A percentile compares a stretch with the other conserved stretches of the same genome.
phyloP scores from a whole-genome alignment of 2,888 invertebrate genomes.

The Xanthia icteritia region DNA sequence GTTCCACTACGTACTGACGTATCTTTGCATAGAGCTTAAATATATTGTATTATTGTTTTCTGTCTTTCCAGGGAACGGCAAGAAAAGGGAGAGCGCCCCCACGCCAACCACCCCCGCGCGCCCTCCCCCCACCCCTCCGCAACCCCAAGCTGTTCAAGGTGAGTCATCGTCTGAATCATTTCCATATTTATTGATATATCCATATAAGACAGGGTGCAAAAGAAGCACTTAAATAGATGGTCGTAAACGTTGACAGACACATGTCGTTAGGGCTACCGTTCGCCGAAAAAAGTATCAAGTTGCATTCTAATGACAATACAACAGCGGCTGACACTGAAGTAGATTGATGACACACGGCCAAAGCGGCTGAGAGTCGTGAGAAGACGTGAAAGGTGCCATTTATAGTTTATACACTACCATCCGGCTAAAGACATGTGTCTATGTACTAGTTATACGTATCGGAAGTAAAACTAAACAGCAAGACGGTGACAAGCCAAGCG shows the following conservation, averaged over 20 bases:
- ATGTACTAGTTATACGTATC: slow-evolving; percentile 42
- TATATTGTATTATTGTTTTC: slow-evolving; percentile 48
- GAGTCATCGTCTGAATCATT: slow-evolving; percentile 75
- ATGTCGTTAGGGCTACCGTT: slow-evolving; percentile 56
- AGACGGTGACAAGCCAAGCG: slow-evolving; percentile 56
- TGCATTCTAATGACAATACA: slow-evolving; percentile 57
- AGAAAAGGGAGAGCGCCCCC: slow-evolving; percentile 87
- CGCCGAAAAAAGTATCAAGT: slow-evolving; percentile 58
- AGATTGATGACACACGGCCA: slow-evolving; percentile 60
- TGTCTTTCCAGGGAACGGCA: slow-evolving; percentile 87
- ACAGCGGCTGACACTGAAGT: slow-evolving; percentile 56
- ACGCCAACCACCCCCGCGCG: slow-evolving; percentile 82
- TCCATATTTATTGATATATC: slow-evolving; percentile 17
- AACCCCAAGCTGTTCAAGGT: slow-evolving; percentile 82
- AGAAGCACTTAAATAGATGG: slow-evolving; percentile 36
- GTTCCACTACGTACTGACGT: neutral
- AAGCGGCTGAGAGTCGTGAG: slow-evolving; percentile 33
- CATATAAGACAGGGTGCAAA: slow-evolving; percentile 23
- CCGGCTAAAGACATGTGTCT: slow-evolving; percentile 31
- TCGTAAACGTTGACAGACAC: slow-evolving; percentile 47
- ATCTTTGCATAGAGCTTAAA: neutral
- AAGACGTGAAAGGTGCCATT: slow-evolving; percentile 56
- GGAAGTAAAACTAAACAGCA: slow-evolving; percentile 65
- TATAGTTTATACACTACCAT: slow-evolving; percentile 43
- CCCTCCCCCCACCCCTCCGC: slow-evolving; percentile 80